Evolutionary conservation across 2,888 invertebrate species (phyloP), one percentile per base, ranked within the genome.

Genomic region (Diplolepis rosae): DNA sequence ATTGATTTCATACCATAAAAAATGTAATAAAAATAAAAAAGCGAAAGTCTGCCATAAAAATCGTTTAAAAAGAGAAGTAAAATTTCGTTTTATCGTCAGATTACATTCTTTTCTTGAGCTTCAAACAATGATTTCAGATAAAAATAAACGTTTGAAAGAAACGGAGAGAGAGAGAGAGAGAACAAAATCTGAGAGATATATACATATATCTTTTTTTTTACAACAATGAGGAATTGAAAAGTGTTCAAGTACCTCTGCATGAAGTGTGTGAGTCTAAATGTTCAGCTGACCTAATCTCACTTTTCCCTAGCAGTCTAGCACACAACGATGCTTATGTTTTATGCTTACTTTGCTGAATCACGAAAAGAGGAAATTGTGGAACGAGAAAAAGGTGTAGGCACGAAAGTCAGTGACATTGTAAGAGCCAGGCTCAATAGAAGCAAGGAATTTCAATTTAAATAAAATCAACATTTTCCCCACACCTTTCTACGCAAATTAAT

Each of bases 341-440:
- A 74, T 73, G 79, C 79, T 79, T 73, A 76, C 77, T 70, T 69
- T 65, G 71, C 75, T 70, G 72, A 67, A 78, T 79, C 72, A 73
- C 66, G 67, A 65, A 54, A 35, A 56, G 56, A 56, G 35, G n/a
- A 35, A 56, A 32, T 56, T 32, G 56, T 61, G 39, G 61, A 61
- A 22, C 61, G 39, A 61, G 61, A 39, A 61, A 39, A 69, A 24
- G 24, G 32, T 48, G 56, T n/a, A 50, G 48, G 32, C 35, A 18
- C 35, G 70, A 66, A 50, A 66, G 66, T 18, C 30, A 66, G 66
- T 66, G 66, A 45, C 48, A 66, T 32, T 66, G 66, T 45, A 45
- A 66, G 48, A 66, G 48, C 50, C 45, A 24, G 39, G 61, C 39
- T 61, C 39, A 61, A 61, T 39, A 39, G 61, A 61, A 61, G 61